Base-by-base conservation (phyloP, 2,797 vertebrate genomes). In the Australoheros facetus region DNA sequence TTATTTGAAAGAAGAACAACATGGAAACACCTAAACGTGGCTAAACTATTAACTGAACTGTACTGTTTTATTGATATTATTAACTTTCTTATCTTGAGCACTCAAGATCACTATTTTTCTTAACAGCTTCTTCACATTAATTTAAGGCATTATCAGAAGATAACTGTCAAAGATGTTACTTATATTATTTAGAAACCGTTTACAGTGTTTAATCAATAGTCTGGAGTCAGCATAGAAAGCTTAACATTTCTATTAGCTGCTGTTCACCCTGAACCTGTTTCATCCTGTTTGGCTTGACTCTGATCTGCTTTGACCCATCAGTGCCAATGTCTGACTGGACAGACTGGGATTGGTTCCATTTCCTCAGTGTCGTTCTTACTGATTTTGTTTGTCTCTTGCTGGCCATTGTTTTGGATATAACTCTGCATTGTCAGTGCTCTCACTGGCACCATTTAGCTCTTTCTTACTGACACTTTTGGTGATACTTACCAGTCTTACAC, bases 141-240 rank as follows among this genome's bases (percentile, higher is more conserved):
- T 28, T 66, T 48, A 42, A 66, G 39, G 60, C 14, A 17, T 11
- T 39, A 2, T 45, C 21, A 64, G 37, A 64, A 17, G 62, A 28
- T 45, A 8, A 64, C 11, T 0, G 0, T 45, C 4, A 3, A 45
- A 3, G 0, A 45, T 28, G 3, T 28, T 23, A 9, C 45, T 19
- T 0, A 48, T 11, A 17, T 66, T 7, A 66, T 66, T 51, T 66
- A 17, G 1, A 64, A 64, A 64, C 0, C 17, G 21, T 45, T 64
- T 39, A 64, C 37, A 62, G 7, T 62, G 5, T 62, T 62, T 62
- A 23, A 42, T 0, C 12, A 45, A 39, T 11, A 64, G 60, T 17
- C 14, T 11, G 21, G 60, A 6, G 39, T 64, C 60, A 26, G 37
- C 21, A 0, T 2, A 39, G 60, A 1, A 1, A 17, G 60, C 26